These are phyloP conservation scores for Petroica traversi DNA, from an alignment of 2,113 vertebrate genomes.

Conservation along the genomic window DNA sequence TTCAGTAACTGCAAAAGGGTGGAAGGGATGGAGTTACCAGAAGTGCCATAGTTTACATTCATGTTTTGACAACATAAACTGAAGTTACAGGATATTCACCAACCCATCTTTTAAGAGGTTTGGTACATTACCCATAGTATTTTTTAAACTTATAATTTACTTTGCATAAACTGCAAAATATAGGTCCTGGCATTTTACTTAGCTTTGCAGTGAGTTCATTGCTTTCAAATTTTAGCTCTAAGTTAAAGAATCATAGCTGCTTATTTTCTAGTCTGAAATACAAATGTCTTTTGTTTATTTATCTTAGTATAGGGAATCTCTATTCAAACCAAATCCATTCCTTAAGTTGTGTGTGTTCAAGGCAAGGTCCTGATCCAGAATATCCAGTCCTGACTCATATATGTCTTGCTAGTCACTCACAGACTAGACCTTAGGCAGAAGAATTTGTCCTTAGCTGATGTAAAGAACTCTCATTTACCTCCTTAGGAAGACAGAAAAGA, in stretches of 20 bases:
- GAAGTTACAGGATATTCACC: neutral
- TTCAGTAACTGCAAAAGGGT: neutral
- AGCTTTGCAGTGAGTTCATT: no score
- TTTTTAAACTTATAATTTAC: neutral
- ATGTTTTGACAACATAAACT: neutral
- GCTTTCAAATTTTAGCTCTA: no score
- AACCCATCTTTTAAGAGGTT: neutral
- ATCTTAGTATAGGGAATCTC: no score
- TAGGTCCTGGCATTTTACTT: no score
- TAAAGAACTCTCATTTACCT: neutral
- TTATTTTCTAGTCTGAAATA: neutral
- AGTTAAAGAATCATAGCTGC: no score
- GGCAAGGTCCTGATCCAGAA: no score
- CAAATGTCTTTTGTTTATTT: no score
- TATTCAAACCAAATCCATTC: no score
- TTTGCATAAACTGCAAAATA: neutral
- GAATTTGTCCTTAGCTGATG: neutral
- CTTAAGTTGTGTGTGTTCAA: no score
- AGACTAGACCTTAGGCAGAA: no score
- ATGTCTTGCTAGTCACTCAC: no score
- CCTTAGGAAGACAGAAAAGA: neutral
- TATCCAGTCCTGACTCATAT: no score
- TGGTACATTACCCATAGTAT: neutral
- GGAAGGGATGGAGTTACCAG: fast-evolving
- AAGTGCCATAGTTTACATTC: neutral